phyloP scores from a whole-genome alignment of 2,888 invertebrate species.

The Opisthograptis luteolata region DNA sequence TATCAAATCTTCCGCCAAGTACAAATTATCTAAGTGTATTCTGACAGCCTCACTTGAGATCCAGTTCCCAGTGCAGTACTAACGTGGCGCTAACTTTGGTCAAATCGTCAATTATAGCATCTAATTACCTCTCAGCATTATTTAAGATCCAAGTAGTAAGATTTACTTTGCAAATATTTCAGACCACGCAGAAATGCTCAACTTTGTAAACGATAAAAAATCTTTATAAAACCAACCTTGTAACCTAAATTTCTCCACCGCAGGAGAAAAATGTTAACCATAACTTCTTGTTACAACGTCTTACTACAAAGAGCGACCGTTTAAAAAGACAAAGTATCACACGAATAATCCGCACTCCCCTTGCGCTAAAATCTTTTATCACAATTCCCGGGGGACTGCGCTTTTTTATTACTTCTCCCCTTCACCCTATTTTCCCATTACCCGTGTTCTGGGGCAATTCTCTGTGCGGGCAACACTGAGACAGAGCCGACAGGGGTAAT shows the following conservation, averaged over 20 bases:
- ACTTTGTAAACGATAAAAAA: neutral
- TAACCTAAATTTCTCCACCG: conserved; percentile 11
- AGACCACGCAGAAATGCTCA: too few species aligned
- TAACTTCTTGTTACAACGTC: conserved; percentile 37
- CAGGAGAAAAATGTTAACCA: conserved; percentile 23
- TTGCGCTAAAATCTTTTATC: conserved; percentile 75
- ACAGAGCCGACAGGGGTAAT: conserved; percentile 55
- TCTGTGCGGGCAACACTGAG: conserved; percentile 45
- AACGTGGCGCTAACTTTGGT: too few species aligned
- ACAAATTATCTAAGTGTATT: too few species aligned
- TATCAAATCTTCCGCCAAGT: too few species aligned
- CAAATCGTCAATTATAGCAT: too few species aligned
- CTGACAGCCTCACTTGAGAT: too few species aligned
- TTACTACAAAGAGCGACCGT: conserved; percentile 54
- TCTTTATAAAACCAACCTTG: neutral
- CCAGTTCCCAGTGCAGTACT: too few species aligned
- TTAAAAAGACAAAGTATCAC: conserved; percentile 79
- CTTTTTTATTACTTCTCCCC: conserved; percentile 62
- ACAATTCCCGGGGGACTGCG: conserved; percentile 65
- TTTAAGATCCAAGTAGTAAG: too few species aligned
- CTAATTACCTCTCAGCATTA: too few species aligned
- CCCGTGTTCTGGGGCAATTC: conserved; percentile 40
- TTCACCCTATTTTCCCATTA: conserved; percentile 29
- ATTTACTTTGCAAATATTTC: too few species aligned
- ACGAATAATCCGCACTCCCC: conserved; percentile 63